phyloP scores from a whole-genome alignment of 2,113 vertebrate species.

The Indicator maculatus region DNA sequence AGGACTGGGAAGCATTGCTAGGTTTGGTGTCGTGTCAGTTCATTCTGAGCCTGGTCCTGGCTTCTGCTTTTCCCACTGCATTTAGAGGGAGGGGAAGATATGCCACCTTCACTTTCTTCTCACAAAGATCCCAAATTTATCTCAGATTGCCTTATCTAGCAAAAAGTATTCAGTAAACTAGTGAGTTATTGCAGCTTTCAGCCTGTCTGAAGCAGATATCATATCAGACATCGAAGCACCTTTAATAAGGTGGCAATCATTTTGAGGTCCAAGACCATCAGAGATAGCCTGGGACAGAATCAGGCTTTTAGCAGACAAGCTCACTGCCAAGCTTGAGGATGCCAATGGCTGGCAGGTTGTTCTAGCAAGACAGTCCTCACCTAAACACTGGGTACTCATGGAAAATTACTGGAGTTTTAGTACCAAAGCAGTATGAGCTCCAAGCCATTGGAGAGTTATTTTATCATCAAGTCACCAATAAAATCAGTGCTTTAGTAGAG shows the following conservation, averaged over 20 bases:
- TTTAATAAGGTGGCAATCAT: not conserved
- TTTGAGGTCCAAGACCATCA: not conserved
- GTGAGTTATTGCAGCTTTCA: not conserved
- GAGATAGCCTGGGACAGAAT: not conserved
- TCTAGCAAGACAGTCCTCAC: not conserved
- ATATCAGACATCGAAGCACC: not conserved
- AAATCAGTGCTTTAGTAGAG: not conserved
- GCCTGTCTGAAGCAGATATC: not conserved
- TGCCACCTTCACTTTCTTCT: not conserved
- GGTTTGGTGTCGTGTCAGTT: not conserved
- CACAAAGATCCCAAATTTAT: not conserved
- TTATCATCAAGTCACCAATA: not conserved
- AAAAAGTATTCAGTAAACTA: not conserved
- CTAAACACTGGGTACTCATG: not conserved
- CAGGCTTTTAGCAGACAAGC: not conserved
- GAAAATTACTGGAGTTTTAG: not conserved
- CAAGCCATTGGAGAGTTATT: not conserved
- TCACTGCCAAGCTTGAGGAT: not conserved
- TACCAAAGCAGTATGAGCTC: not conserved
- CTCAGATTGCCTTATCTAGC: not conserved
- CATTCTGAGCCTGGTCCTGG: not conserved
- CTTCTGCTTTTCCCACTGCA: not conserved
- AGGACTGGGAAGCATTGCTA: not conserved
- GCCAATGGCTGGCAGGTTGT: not conserved
- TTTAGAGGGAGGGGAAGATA: not conserved